Base-by-base conservation (phyloP, 2,797 vertebrate species). In the Craterocephalus amniculus region DNA sequence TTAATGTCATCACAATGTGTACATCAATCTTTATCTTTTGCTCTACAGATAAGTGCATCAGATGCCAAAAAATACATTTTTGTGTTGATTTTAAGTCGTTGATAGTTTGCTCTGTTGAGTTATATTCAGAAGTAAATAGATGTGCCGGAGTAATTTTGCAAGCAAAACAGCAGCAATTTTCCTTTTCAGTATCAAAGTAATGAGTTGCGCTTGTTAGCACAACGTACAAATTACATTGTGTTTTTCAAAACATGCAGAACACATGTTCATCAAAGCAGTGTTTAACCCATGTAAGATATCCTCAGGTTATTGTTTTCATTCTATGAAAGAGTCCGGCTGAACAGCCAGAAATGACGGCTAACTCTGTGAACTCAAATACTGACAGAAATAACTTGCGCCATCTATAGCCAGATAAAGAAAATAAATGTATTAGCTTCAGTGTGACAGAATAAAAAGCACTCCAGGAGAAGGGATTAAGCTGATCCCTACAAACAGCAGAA, bases 401-500 rank as follows among this genome's bases (percentile, higher is more conserved):
- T 74, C 67, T 74, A 64, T 51, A 68, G 79, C 74, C 56, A 69
- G 49, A 73, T 67, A 63, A 70, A 72, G 51, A 74, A 70, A 81
- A 75, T 32, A 1, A 26, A 71, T 73, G 67, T 45, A 60, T 80
- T 76, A 56, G 35, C 76, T 68, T 80, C 58, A 74, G 58, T 72
- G 60, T 67, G 74, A 78, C 63, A 29, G 74, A 83, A 76, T 72
- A 51, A 84, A 88, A 85, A 70, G 67, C n/a, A 1, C 63, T 82
- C 72, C 60, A 78, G 52, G 62, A 83, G 64, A 62, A 71, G 35
- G 79, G 83, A 85, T 88, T 84, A 81, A 54, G 51, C 38, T 78
- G 78, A 88, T 85, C 80, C 86, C 55, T 56, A 66, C 67, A 77
- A 80, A 83, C 70, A 80, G 73, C 64, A 76, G 24, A 81, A 82